Conservation (phyloP, 2,113 vertebrate genomes). For the Cyanocitta stelleri region DNA sequence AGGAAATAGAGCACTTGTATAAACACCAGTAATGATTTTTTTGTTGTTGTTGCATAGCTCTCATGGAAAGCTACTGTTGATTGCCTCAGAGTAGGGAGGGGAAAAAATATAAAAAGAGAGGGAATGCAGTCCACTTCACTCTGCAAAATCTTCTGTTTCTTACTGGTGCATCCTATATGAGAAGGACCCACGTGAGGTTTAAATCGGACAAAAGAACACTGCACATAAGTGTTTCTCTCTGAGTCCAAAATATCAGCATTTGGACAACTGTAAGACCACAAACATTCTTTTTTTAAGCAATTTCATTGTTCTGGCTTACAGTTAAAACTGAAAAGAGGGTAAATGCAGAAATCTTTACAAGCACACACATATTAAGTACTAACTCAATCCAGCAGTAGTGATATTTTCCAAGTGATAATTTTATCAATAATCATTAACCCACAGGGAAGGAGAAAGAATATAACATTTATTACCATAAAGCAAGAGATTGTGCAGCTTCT, state of each 20-base stretch:
- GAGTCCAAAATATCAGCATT: not conserved
- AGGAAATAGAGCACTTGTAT: not conserved
- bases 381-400: not conserved
- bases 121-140: not conserved
- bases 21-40: not conserved
- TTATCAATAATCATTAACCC: constrained; percentile 31
- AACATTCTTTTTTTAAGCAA: not conserved
- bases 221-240: not conserved
- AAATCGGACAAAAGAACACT: not conserved
- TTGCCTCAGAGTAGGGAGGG: not conserved
- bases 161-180: not conserved
- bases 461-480: not conserved
- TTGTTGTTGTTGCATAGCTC: not conserved
- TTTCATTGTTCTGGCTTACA: not conserved
- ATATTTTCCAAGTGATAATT: constrained; percentile 13
- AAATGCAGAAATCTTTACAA: not conserved
- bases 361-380: not conserved
- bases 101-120: not conserved
- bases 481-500: not conserved
- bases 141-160: not conserved
- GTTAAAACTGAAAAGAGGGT: not conserved
- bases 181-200: not conserved
- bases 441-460: not conserved
- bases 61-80: constrained; percentile 1
- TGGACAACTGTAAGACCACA: not conserved